Evolutionary conservation across 2,888 invertebrate species (phyloP), one percentile per base, ranked within the genome.

Genomic region (Trichopria drosophilae): DNA sequence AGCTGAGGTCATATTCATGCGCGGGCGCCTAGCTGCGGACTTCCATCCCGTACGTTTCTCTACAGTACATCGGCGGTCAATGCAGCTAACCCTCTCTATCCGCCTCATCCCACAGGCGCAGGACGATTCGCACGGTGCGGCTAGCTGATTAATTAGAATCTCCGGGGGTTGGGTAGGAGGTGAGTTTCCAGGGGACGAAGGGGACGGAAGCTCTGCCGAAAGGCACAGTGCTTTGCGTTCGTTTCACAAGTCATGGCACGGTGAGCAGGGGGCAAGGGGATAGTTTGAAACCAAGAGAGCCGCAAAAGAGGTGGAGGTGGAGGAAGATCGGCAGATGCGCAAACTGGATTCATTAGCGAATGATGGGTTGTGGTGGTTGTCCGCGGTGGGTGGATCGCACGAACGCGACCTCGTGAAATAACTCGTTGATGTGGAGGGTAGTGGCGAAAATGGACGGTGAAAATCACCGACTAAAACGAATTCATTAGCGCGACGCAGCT

Each of bases 61-160:
- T n/a, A n/a, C n/a, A n/a, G n/a, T n/a, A n/a, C n/a, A n/a, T n/a
- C n/a, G n/a, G n/a, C n/a, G n/a, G n/a, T n/a, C n/a, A n/a, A n/a
- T n/a, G n/a, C n/a, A n/a, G n/a, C n/a, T n/a, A n/a, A n/a, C n/a
- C n/a, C n/a, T n/a, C n/a, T n/a, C n/a, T n/a, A n/a, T n/a, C n/a
- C n/a, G n/a, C n/a, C n/a, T n/a, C n/a, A n/a, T n/a, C n/a, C n/a
- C n/a, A n/a, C n/a, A n/a, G n/a, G n/a, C n/a, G n/a, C n/a, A n/a
- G 47, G 53, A 51, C 52, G 61, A 59, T 61, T 62, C 61, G 61
- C 62, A 64, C 63, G 55, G 61, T 57, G 63, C 61, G 63, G 59
- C 66, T 67, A 71, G 70, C 63, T 71, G 70, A 71, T 71, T 71
- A 71, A 71, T 71, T 71, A 71, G 69, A 68, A 69, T 64, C 67